These are phyloP conservation scores for Diabrotica undecimpunctata DNA, from an alignment of 1,140 invertebrate species.

Conservation along the genomic window DNA sequence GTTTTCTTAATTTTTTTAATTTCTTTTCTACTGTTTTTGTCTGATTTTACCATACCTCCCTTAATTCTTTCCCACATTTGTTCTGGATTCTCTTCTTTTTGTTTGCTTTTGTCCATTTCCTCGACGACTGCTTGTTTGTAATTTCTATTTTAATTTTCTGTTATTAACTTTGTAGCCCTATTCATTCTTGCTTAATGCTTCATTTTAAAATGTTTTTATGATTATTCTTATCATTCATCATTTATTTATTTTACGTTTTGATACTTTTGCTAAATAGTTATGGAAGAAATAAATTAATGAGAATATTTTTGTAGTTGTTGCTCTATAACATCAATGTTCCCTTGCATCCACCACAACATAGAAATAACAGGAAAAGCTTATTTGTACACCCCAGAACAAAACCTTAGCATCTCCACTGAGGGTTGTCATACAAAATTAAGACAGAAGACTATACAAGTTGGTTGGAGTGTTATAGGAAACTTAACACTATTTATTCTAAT, in stretches of 20 bases:
- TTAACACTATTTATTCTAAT: conserved; percentile 27
- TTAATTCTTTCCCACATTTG: no score
- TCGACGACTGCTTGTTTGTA: no score
- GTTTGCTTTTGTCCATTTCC: no score
- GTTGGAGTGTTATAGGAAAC: conserved; percentile 37
- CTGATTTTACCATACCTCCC: no score
- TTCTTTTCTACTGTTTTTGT: no score
- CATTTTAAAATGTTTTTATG: no score
- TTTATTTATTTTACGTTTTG: not conserved
- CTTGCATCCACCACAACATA: conserved; percentile 46
- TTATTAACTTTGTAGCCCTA: no score
- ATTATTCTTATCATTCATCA: no score
- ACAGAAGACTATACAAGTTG: conserved; percentile 33
- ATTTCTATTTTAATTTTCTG: no score
- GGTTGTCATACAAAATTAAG: conserved; percentile 39
- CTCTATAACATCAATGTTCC: conserved; percentile 39
- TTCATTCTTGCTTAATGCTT: no score
- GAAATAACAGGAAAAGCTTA: conserved; percentile 35
- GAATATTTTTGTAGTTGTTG: conserved; percentile 43
- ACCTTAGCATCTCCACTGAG: conserved; percentile 40
- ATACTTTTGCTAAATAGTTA: conserved; percentile 1
- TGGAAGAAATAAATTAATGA: conserved; percentile 25
- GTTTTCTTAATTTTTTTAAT: no score
- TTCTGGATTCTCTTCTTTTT: no score
- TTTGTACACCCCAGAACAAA: conserved; percentile 39